Conservation (phyloP, 1,140 invertebrate species). For the Anoplophora glabripennis region DNA sequence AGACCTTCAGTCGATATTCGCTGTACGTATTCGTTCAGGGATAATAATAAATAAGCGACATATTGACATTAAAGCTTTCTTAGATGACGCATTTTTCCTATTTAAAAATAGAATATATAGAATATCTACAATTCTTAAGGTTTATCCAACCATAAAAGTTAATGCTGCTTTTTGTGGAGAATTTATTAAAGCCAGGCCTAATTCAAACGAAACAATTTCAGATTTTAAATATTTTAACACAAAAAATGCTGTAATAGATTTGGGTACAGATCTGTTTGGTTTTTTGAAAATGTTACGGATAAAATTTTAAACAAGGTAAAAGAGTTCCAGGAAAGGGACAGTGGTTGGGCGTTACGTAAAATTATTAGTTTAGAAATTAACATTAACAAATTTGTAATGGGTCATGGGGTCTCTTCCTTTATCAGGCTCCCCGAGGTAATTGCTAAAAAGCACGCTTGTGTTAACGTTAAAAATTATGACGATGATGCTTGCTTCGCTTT, state of each 20-base stretch:
- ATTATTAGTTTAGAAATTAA: background rate
- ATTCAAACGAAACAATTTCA: background rate
- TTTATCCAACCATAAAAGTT: background rate
- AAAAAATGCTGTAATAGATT: background rate
- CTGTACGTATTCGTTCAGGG: background rate
- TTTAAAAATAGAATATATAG: slow-evolving; percentile 1
- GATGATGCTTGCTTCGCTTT: slow-evolving; percentile 30
- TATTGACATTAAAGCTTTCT: background rate
- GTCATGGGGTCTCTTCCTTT: background rate
- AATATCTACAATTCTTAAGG: background rate
- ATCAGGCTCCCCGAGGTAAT: background rate
- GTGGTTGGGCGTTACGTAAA: background rate
- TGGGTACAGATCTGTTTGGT: background rate
- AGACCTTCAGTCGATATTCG: background rate
- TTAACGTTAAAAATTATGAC: slow-evolving; percentile 24
- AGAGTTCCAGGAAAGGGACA: background rate
- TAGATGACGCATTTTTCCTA: background rate
- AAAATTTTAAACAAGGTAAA: background rate
- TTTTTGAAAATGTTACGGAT: background rate
- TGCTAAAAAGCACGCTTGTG: background rate
- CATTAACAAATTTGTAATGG: background rate
- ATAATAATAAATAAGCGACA: background rate
- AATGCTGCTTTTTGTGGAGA: slow-evolving; percentile 1
- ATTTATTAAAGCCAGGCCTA: background rate
- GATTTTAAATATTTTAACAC: background rate